Percentiles rank a stretch among this genome's conserved stretches.
Conservation (phyloP, 2,797 vertebrate genomes). For the Chloroceryle amazona region DNA sequence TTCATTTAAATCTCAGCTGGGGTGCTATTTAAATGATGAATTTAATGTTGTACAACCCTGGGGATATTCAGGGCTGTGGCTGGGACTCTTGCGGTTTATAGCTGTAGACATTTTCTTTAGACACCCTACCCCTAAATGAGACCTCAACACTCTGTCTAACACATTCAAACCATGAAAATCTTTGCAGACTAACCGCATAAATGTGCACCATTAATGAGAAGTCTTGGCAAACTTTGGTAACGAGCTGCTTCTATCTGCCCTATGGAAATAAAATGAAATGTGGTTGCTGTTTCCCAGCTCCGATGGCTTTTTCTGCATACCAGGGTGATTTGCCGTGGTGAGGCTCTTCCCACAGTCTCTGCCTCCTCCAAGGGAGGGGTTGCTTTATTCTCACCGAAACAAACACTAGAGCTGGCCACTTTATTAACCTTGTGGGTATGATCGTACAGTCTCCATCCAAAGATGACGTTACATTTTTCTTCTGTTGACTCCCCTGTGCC, state of each 20-base stretch:
- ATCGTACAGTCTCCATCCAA: not conserved
- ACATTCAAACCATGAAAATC: not conserved
- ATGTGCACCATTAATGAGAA: not conserved
- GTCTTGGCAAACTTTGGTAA: not conserved
- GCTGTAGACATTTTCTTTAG: not conserved
- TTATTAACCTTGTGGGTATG: fast-evolving
- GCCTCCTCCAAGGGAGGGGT: not conserved
- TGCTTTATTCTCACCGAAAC: not conserved
- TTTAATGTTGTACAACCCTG: not conserved
- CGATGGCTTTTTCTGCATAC: not conserved
- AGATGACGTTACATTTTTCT: fast-evolving
- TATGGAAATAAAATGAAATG: not conserved
- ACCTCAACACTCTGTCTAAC: not conserved
- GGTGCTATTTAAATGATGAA: not conserved
- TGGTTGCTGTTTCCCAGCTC: not conserved
- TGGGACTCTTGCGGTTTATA: not conserved
- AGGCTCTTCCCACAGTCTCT: not conserved
- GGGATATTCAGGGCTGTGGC: not conserved
- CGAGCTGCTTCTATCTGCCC: not conserved
- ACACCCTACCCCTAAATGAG: not conserved
- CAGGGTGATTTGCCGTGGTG: not conserved
- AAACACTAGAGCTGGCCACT: not conserved
- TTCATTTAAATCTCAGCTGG: not conserved
- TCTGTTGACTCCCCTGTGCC: not conserved
- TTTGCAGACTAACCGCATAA: not conserved